Base-by-base conservation (phyloP, 2,888 invertebrate species). In the Lamproptera curius region DNA sequence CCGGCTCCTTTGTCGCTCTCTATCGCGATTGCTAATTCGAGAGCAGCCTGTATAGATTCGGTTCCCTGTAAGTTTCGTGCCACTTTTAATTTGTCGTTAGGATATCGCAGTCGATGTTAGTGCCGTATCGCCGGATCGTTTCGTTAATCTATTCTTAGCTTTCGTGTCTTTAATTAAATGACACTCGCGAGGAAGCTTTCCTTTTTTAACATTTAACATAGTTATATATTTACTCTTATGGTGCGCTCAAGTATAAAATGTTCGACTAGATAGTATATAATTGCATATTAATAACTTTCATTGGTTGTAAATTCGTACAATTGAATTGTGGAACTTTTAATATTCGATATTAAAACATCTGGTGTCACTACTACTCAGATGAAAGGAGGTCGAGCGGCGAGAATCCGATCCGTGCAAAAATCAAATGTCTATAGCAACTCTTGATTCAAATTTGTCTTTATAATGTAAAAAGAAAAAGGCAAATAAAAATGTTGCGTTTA, bases 11-110 rank as follows among this genome's bases (percentile, higher is more conserved):
- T 86, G 86, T 86, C 77, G 77, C 59, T 73, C 67, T 68, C 67
- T 63, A 65, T 63, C 60, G 65, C 71, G 78, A 85, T 83, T 70
- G 81, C 85, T 83, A 84, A 85, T 86, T 85, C 78, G 70, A 61
- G 56, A 60, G 58, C 59, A 48, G 53, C 53, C 47, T 46, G 52
- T 50, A 51, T 55, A 56, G n/a, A n/a, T n/a, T 13, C 3, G 2
- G 58, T 58, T 50, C 54, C 53, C 47, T 46, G 52, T 48, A 50
- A 53, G n/a, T n/a, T n/a, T n/a, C 54, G 65, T 60, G 59, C 65
- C 65, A 70, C 67, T 76, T 73, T 73, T 68, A 72, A 76, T 73
- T 69, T 66, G 70, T 73, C 76, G 73, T 79, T 78, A 72, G 63
- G 70, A 76, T 71, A 73, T 75, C 67, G 65, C 70, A 62, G 64